Conservation (phyloP, 1,140 invertebrate genomes). For the Sycophila sp. region DNA sequence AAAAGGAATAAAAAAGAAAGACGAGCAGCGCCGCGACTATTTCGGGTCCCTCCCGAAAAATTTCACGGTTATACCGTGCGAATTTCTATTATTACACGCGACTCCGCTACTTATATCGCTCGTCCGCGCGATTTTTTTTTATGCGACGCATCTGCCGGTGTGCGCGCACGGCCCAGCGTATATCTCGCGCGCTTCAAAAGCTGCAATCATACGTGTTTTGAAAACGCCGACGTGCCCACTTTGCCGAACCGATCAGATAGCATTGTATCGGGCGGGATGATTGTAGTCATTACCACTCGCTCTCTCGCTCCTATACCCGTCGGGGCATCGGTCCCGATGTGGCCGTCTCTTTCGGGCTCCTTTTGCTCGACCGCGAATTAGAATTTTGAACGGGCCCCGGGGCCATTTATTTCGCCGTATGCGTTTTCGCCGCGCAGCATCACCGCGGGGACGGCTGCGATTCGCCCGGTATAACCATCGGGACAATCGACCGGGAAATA, state of each 20-base stretch:
- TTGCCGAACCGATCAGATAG: conserved; percentile 57
- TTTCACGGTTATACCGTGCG: conserved; percentile 39
- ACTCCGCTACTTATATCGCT: no score
- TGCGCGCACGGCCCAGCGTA: not conserved
- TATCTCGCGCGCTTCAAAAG: conserved; percentile 40
- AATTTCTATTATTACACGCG: conserved; percentile 44
- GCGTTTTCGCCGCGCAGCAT: not conserved
- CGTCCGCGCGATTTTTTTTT: conserved; percentile 8
- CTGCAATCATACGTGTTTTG: conserved; percentile 55
- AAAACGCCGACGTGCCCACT: conserved; percentile 53
- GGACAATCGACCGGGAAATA: conserved; percentile 35
- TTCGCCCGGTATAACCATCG: not conserved
- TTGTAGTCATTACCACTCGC: conserved; percentile 59
- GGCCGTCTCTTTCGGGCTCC: not conserved
- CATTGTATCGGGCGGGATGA: conserved; percentile 60
- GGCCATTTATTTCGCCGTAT: conserved; percentile 9
- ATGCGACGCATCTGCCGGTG: conserved; percentile 56
- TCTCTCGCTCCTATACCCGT: not conserved
- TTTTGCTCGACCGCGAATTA: conserved; percentile 50
- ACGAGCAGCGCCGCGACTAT: conserved; percentile 26
- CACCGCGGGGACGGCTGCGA: not conserved
- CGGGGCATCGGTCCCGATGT: no score
- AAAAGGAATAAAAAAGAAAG: no score
- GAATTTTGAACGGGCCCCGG: conserved; percentile 51
- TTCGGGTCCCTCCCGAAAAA: conserved; percentile 24